phyloP scores from a whole-genome alignment of 2,888 invertebrate species.

The Eumerus sabulonum region DNA sequence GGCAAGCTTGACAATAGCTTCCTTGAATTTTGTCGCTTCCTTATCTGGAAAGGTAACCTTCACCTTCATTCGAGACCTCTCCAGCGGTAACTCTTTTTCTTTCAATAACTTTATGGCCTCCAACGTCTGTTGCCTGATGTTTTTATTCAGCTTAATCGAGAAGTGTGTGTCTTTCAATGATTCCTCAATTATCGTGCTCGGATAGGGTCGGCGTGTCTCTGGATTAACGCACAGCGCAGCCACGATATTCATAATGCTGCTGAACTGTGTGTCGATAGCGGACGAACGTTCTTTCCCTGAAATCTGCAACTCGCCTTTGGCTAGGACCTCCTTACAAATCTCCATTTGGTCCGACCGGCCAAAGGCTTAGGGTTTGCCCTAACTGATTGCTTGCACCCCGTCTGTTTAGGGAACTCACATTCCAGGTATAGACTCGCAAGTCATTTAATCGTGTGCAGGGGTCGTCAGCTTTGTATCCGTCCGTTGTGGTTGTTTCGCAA shows the following conservation, averaged over 20 bases:
- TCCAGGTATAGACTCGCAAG: no score
- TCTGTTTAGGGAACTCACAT: no score
- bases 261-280: slow-evolving; percentile 91
- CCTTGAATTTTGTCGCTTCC: slow-evolving; percentile 91
- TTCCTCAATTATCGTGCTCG: slow-evolving; percentile 97
- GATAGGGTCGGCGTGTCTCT: slow-evolving; percentile 96
- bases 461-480: no score
- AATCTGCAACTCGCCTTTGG: slow-evolving; percentile 98
- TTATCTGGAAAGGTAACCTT: slow-evolving; percentile 89
- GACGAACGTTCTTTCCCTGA: slow-evolving; percentile 98
- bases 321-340: slow-evolving; percentile 95
- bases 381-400: no score
- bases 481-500: no score
- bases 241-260: slow-evolving; percentile 96
- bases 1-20: slow-evolving; percentile 88
- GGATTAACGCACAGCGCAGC: slow-evolving; percentile 98
- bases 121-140: slow-evolving; percentile 97
- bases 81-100: slow-evolving; percentile 90
- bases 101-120: slow-evolving; percentile 94
- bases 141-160: slow-evolving; percentile 96
- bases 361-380: slow-evolving; percentile 95
- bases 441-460: no score
- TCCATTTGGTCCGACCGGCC: slow-evolving; percentile 94
- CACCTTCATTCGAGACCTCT: slow-evolving; percentile 97
- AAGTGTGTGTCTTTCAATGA: slow-evolving; percentile 98